Conservation (phyloP, 2,888 invertebrate species). For the Parapristionchus giblindavisi region DNA sequence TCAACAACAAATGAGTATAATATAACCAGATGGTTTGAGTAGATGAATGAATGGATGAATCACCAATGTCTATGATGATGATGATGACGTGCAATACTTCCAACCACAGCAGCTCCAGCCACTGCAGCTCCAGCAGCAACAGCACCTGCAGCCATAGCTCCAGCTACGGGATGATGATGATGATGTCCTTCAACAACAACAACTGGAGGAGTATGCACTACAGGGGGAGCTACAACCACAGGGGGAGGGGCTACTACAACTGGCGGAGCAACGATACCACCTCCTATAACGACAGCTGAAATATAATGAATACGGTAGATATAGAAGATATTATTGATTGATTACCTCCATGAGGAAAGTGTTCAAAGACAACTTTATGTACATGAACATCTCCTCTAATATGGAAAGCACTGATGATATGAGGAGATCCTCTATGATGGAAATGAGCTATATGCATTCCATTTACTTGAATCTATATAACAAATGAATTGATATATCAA, state of each 20-base stretch:
- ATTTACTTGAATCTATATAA: slow-evolving; percentile 19
- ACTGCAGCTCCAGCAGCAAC: slow-evolving; percentile 18
- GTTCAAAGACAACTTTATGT: slow-evolving; percentile 39
- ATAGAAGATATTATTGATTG: not conserved
- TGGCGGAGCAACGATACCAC: not conserved
- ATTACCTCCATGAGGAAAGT: slow-evolving; percentile 38
- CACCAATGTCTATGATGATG: slow-evolving; percentile 18
- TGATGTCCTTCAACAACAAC: slow-evolving; percentile 24
- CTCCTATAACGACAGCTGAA: not conserved
- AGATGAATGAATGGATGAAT: not conserved
- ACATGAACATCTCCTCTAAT: slow-evolving; percentile 35
- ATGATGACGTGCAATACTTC: not conserved
- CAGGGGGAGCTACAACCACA: not conserved
- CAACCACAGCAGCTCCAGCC: slow-evolving; percentile 6
- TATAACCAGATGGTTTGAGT: not conserved
- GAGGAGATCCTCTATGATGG: slow-evolving; percentile 38
- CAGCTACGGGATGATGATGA: slow-evolving; percentile 34
- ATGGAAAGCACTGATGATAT: slow-evolving; percentile 30
- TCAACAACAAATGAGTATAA: slow-evolving; percentile 24
- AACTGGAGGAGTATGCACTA: slow-evolving; percentile 11
- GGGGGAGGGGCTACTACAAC: slow-evolving; percentile 9
- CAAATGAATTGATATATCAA: not conserved
- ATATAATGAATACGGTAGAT: not conserved
- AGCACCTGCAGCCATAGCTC: slow-evolving; percentile 1
- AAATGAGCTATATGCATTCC: slow-evolving; percentile 32